A percentile compares a stretch with the other conserved stretches of the same genome.
Evolutionary conservation across 2,797 vertebrate genomes (phyloP).

Genomic region (Lepidocolaptes lacrymiger): DNA sequence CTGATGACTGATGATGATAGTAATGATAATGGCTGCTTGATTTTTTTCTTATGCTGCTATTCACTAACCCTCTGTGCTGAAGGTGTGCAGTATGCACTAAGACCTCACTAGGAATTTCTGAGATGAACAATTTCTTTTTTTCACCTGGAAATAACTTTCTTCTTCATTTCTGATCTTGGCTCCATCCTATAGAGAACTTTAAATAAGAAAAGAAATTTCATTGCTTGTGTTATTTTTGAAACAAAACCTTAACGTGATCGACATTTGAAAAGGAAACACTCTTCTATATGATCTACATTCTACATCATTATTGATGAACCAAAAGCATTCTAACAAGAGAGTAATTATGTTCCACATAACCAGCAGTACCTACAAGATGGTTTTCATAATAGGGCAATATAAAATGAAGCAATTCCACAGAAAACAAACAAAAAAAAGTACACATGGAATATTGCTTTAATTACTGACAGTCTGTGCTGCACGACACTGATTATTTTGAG

Average conservation of each 20-base stretch:
- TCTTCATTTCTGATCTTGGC: not conserved
- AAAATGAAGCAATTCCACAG: not conserved
- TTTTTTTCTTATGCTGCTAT: conserved; percentile 40
- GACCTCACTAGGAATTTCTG: conserved; percentile 28
- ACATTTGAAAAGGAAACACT: not conserved
- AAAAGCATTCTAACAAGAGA: not conserved
- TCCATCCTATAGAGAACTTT: not conserved
- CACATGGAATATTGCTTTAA: not conserved
- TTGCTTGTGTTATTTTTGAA: not conserved
- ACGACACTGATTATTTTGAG: not conserved
- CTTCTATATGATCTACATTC: not conserved
- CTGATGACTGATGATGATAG: conserved; percentile 47
- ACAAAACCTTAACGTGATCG: not conserved
- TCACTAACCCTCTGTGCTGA: conserved; percentile 3
- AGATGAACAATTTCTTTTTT: not conserved
- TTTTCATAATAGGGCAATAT: not conserved
- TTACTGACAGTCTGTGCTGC: not conserved
- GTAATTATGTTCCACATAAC: not conserved
- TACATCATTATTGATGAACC: not conserved
- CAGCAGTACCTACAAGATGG: not conserved
- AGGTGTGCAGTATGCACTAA: not conserved
- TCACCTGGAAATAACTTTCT: not conserved
- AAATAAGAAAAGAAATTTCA: not conserved
- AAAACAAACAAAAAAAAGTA: not conserved
- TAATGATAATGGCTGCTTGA: conserved; percentile 44